Evolutionary conservation across 30 jellyfish, hydroid and myxozoan species (phyloP).

Genomic region (Pseudorhiza aurosa): DNA sequence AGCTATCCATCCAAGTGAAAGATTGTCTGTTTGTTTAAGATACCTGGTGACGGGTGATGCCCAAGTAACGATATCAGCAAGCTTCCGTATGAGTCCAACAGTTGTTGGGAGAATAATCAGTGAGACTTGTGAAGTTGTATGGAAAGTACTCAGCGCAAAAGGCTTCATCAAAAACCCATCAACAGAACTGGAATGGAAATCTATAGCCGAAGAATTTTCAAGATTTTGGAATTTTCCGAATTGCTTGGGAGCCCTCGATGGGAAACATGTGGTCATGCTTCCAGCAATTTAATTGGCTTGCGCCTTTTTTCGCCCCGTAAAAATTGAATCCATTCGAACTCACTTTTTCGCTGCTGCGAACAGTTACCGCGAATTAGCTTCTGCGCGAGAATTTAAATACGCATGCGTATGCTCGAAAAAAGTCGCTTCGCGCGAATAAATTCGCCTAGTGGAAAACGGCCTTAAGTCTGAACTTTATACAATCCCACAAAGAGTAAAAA

Average conservation of each 20-base stretch:
- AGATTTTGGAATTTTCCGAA: too few relatives aligned
- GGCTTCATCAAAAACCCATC: too few relatives aligned
- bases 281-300: constrained; percentile 57
- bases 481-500: too few relatives aligned
- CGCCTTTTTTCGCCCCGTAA: constrained; percentile 42
- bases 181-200: too few relatives aligned
- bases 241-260: too few relatives aligned
- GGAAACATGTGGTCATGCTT: too few relatives aligned
- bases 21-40: constrained; percentile 43
- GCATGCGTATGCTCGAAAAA: constrained; percentile 56
- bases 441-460: too few relatives aligned
- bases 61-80: constrained; percentile 42
- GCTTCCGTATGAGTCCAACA: constrained; percentile 61
- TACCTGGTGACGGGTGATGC: constrained; percentile 55
- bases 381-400: constrained; percentile 20
- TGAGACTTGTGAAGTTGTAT: too few relatives aligned
- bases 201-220: too few relatives aligned
- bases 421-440: too few relatives aligned
- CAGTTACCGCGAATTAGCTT: constrained; percentile 46
- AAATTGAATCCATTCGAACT: constrained; percentile 49
- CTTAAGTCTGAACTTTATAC: too few relatives aligned
- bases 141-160: too few relatives aligned
- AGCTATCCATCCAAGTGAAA: constrained; percentile 45
- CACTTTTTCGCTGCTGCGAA: constrained; percentile 57
- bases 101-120: constrained; percentile 49